Evolutionary conservation across 2,113 vertebrate species (phyloP).

Genomic region (Ranitomeya imitator): DNA sequence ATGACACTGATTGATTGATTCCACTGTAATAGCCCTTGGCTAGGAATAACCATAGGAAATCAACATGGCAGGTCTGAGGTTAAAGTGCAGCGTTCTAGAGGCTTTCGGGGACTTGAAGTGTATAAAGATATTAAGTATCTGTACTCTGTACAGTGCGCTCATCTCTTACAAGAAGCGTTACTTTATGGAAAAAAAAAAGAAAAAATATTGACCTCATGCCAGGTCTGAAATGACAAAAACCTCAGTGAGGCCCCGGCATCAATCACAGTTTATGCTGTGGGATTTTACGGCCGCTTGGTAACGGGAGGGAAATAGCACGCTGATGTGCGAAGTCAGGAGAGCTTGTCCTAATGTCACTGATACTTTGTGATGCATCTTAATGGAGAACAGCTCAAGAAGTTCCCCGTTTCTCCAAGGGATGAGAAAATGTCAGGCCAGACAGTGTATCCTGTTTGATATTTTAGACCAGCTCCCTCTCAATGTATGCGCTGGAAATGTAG

Average conservation of each 20-base stretch:
- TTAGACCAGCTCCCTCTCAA: slow-evolving; percentile 18
- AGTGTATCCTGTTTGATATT: slow-evolving; percentile 31
- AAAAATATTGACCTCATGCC: slow-evolving; percentile 52
- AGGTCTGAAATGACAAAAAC: slow-evolving; percentile 47
- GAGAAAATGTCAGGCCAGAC: slow-evolving; percentile 52
- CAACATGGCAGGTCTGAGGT: slow-evolving; percentile 37
- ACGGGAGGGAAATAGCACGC: slow-evolving; percentile 52
- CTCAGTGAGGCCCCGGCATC: slow-evolving; percentile 43
- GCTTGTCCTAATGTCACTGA: slow-evolving; percentile 57
- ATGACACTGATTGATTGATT: slow-evolving; percentile 49
- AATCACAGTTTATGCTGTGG: slow-evolving; percentile 55
- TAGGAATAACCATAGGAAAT: slow-evolving; percentile 40
- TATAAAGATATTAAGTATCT: slow-evolving; percentile 50
- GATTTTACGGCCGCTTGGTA: slow-evolving; percentile 53
- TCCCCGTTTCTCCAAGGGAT: slow-evolving; percentile 40
- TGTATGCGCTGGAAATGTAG: slow-evolving; percentile 16
- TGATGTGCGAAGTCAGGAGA: slow-evolving; percentile 55
- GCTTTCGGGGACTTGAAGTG: slow-evolving; percentile 38
- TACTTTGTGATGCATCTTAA: slow-evolving; percentile 59
- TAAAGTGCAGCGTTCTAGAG: slow-evolving; percentile 13
- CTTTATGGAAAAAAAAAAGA: slow-evolving; percentile 19
- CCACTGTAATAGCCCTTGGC: slow-evolving; percentile 33
- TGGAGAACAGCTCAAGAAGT: slow-evolving; percentile 50
- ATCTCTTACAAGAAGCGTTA: slow-evolving; percentile 43
- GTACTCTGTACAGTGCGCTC: neutral